Evolutionary conservation across 2,113 vertebrate genomes (phyloP), one percentile per base, ranked within the genome.

Genomic region (Heloderma charlesbogerti): DNA sequence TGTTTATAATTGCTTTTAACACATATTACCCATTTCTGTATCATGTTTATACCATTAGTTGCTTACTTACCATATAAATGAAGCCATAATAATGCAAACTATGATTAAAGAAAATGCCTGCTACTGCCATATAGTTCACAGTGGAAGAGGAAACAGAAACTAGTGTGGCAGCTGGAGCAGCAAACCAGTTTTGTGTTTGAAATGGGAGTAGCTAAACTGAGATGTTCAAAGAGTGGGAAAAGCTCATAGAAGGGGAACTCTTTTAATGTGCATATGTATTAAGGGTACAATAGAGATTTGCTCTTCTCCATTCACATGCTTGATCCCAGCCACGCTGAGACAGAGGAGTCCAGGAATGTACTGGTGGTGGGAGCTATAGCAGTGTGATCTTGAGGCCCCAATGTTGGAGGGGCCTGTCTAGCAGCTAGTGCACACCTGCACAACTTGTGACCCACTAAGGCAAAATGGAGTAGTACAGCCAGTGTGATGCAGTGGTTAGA

Each of bases 11-110:
- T 51, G 60, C 8, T 54, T 54, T 29, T 43, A 86, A 63, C 34
- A 78, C 57, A 79, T 67, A 88, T 79, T 78, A 86, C 60, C 66
- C 89, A 79, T 90, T 51, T 34, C 83, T 54, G 45, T 31, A 75
- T 48, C 60, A 51, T 51, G 81, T 75, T 66, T 75, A 63, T 22
- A 78, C 16, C 25, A 54, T 86, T 86, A 66, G 66, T 12, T 51
- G 43, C 63, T 90, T 67, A 34, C 80, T 51, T 78, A 67, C 45
- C 72, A 78, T 51, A 60, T 27, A 84, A 84, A 84, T 51, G 54
- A 90, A 63, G 66, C 75, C 71, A 8, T 75, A 85, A 48, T 48
- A 66, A 84, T 29, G 71, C 54, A 89, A 89, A 45, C 20, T 84
- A 45, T 37, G 34, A 77, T 77, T 48, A 75, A 84, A 84, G 54